phyloP scores from a whole-genome alignment of 2,797 vertebrate genomes.

The Staurois parvus region DNA sequence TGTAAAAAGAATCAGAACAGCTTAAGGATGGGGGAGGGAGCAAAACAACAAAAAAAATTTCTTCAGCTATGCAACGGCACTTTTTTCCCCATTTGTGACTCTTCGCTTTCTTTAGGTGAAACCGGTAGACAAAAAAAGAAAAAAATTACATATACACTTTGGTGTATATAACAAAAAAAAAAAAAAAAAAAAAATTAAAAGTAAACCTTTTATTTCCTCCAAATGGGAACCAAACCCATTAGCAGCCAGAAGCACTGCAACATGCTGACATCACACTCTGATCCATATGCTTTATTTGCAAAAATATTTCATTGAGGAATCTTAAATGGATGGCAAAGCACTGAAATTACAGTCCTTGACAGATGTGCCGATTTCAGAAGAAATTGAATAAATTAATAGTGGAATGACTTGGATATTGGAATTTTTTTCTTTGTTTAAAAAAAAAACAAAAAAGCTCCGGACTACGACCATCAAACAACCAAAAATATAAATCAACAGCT shows the following conservation, averaged over 20 bases:
- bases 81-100: neutral
- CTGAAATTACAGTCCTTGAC: slow-evolving; percentile 15
- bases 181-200: neutral
- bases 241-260: neutral
- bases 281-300: slow-evolving; percentile 45
- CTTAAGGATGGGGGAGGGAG: no score
- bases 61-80: slow-evolving; percentile 19
- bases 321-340: slow-evolving; percentile 12
- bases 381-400: slow-evolving; percentile 58
- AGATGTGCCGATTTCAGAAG: neutral
- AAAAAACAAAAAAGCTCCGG: neutral
- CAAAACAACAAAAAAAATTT: neutral
- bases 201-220: no score
- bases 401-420: slow-evolving; percentile 52
- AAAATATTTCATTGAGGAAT: slow-evolving; percentile 6
- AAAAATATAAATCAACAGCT: slow-evolving; percentile 19
- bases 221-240: slow-evolving; percentile 11
- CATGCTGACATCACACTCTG: slow-evolving; percentile 17
- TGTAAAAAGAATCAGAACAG: neutral
- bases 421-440: slow-evolving; percentile 1
- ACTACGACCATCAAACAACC: slow-evolving; percentile 8
- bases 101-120: neutral
- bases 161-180: slow-evolving; percentile 5
- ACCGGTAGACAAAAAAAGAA: neutral
- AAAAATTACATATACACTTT: slow-evolving; percentile 1